Base-by-base conservation (phyloP, 2,797 vertebrate species). In the Sylvilagus floridanus region DNA sequence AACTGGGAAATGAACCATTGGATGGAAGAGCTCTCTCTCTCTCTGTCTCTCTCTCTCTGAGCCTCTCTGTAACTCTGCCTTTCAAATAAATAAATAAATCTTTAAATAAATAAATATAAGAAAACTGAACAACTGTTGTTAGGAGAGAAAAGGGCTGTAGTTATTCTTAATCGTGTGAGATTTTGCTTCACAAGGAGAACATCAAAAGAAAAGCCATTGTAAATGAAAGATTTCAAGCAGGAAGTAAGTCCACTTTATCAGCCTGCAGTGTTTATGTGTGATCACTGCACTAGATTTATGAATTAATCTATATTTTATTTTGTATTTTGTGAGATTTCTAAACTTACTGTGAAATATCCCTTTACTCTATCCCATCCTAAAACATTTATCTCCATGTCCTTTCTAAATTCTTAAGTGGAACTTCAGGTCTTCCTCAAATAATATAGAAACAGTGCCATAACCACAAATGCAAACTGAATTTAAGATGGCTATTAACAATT, bases 161-260 rank as follows among this genome's bases (percentile, higher is more conserved):
- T 35, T 66, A 73, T 78, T 85, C 82, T 66, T 65, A 73, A 75
- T 50, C 11, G 66, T 66, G 6, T 28, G 7, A 89, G 88, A 91
- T 68, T 50, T 84, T 42, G 30, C 11, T 75, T 1, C 24, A 62
- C 7, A 76, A 63, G 24, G 30, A 63, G 7, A 93, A 68, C 13
- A 81, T 81, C 24, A 75, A 92, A 77, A 83, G 54, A 83, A 84
- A 92, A 62, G 21, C 4, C 37, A 73, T 0, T 68, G 9, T 83
- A 82, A 95, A 77, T 73, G 28, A 79, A 90, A 88, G 73, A 91
- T 1, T 30, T 86, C 94, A 90, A 93, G 32, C 57, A 92, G 21
- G 73, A 95, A 91, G 73, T 83, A 82, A 88, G 73, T 63, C 26
- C 21, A 71, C 28, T 50, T 73, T 47, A 81, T 60, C 47, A 94